phyloP scores from a whole-genome alignment of 2,888 invertebrate species.

The Hipparchia semele region DNA sequence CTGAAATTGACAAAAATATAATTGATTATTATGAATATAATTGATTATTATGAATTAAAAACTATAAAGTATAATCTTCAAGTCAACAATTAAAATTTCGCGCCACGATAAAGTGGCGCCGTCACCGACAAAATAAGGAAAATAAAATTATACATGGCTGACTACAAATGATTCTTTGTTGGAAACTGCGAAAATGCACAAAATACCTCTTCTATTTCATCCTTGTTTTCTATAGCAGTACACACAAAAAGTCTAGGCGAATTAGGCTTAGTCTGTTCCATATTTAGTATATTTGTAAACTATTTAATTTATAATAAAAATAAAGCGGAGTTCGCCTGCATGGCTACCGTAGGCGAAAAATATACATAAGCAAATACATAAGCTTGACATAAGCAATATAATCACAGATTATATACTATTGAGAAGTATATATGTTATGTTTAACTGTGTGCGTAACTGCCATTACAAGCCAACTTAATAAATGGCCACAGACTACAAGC shows the following conservation, averaged over 20 bases:
- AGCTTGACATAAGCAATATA: constrained; percentile 63
- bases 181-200: constrained; percentile 74
- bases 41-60: constrained; percentile 44
- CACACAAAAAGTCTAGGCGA: constrained; percentile 91
- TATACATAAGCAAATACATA: constrained; percentile 56
- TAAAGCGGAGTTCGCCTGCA: constrained; percentile 84
- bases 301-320: constrained; percentile 82
- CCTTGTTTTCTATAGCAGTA: constrained; percentile 93
- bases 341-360: constrained; percentile 84
- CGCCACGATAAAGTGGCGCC: constrained; percentile 73
- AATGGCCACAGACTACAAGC: too few species aligned
- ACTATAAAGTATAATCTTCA: constrained; percentile 40
- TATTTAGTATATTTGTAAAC: constrained; percentile 76
- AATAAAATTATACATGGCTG: constrained; percentile 78
- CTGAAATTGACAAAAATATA: constrained; percentile 80
- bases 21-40: constrained; percentile 39
- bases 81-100: constrained; percentile 64
- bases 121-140: constrained; percentile 71
- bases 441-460: constrained; percentile 38
- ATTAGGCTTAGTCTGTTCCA: constrained; percentile 84
- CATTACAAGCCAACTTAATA: too few species aligned
- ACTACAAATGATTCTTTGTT: constrained; percentile 78
- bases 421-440: constrained; percentile 30
- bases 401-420: constrained; percentile 63
- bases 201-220: constrained; percentile 95